phyloP scores from a whole-genome alignment of 2,888 invertebrate genomes.

The Plagodis dolabraria region DNA sequence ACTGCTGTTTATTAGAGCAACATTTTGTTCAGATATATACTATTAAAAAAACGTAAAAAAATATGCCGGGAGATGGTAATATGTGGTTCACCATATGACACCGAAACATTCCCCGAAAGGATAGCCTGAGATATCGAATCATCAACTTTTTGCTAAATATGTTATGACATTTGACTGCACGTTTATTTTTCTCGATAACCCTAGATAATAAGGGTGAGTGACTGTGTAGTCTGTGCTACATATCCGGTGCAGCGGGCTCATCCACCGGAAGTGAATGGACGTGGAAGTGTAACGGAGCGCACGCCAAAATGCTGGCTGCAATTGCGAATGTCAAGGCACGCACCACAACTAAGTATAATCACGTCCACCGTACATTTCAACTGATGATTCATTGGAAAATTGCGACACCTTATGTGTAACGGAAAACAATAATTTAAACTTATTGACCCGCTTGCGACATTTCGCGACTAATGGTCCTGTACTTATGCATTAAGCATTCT shows the following conservation, averaged over 20 bases:
- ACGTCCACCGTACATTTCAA: slow-evolving; percentile 28
- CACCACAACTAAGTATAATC: slow-evolving; percentile 37
- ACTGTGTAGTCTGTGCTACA: slow-evolving; percentile 55
- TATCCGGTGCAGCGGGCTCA: slow-evolving; percentile 77
- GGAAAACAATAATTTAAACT: slow-evolving; percentile 15
- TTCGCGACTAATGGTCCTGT: no score
- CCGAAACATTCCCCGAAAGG: no score
- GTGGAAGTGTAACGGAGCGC: slow-evolving; percentile 60
- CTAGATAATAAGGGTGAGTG: slow-evolving; percentile 51
- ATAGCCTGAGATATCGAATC: no score
- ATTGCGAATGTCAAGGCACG: slow-evolving; percentile 47
- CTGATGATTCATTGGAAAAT: slow-evolving; percentile 32
- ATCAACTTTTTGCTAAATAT: no score
- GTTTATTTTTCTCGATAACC: slow-evolving; percentile 13
- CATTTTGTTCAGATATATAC: no score
- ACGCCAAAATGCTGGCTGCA: slow-evolving; percentile 50
- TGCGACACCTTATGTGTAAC: slow-evolving; percentile 23
- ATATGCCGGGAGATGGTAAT: no score
- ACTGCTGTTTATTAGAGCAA: no score
- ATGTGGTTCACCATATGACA: no score
- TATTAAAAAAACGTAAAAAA: no score
- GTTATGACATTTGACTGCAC: no score
- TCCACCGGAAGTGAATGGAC: slow-evolving; percentile 61
- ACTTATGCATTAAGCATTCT: no score
- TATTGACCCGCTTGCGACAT: background rate